Percentiles rank a stretch among this genome's conserved stretches.
Conservation (phyloP, 2,888 invertebrate genomes). For the Cremastinae sp. region DNA sequence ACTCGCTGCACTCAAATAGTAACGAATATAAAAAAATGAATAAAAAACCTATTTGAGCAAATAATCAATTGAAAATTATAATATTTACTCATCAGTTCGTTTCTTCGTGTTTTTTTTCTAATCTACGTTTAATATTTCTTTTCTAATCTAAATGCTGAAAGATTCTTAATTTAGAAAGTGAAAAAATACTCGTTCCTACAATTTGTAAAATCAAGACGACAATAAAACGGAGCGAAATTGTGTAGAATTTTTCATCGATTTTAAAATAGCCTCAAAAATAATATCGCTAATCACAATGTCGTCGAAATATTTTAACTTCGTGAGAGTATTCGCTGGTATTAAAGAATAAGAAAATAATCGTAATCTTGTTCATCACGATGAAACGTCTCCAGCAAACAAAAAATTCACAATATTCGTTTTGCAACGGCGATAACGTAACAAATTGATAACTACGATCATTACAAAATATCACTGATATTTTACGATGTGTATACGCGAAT, state of each 20-base stretch:
- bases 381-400: constrained; percentile 8
- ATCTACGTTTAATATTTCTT: no score
- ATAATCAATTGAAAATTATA: constrained; percentile 33
- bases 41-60: constrained; percentile 53
- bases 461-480: constrained; percentile 32
- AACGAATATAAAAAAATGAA: constrained; percentile 1
- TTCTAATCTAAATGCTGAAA: no score
- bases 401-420: constrained; percentile 15
- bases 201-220: constrained; percentile 4
- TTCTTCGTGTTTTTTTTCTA: not conserved
- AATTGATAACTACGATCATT: constrained; percentile 42
- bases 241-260: not conserved
- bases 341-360: not conserved
- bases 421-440: constrained; percentile 51
- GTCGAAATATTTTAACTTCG: not conserved
- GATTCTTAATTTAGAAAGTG: no score
- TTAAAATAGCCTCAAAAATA: constrained; percentile 7
- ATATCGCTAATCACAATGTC: not conserved
- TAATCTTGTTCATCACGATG: not conserved
- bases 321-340: not conserved
- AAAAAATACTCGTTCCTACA: no score
- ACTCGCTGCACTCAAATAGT: not conserved
- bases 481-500: constrained; percentile 1
- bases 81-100: not conserved
- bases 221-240: constrained; percentile 15